Percentiles rank a stretch among this genome's conserved stretches.
Conservation (phyloP, 2,888 invertebrate species). For the Meteorus colon region DNA sequence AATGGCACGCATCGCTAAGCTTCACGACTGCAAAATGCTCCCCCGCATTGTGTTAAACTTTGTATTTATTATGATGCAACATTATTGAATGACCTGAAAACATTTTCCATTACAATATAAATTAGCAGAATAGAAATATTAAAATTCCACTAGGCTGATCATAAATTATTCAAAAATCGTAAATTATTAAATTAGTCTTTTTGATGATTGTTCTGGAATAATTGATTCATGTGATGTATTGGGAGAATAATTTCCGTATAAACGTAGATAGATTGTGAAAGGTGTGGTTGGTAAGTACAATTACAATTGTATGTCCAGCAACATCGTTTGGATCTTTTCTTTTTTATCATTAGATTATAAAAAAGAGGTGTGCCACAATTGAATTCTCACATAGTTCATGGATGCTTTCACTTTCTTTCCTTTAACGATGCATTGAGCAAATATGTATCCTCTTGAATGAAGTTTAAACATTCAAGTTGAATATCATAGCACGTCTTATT, state of each 20-base stretch:
- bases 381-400: not conserved
- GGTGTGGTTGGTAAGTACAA: not conserved
- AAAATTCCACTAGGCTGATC: no score
- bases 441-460: not conserved
- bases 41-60: conserved; percentile 25
- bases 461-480: not conserved
- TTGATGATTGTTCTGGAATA: no score
- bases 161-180: no score
- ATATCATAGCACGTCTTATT: not conserved
- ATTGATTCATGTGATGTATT: not conserved
- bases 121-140: no score
- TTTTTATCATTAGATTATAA: not conserved
- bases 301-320: not conserved
- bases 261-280: not conserved
- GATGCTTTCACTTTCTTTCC: not conserved
- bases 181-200: no score
- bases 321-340: not conserved
- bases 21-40: conserved; percentile 24
- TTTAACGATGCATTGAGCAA: not conserved
- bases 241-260: not conserved
- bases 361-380: conserved; percentile 15
- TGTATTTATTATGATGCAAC: conserved; percentile 8
- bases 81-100: conserved; percentile 17
- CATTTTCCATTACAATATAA: not conserved
- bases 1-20: conserved; percentile 52